A percentile compares a stretch with the other conserved stretches of the same genome.
Evolutionary conservation across 2,113 vertebrate genomes (phyloP).

Genomic region (Pygoscelis antarcticus): DNA sequence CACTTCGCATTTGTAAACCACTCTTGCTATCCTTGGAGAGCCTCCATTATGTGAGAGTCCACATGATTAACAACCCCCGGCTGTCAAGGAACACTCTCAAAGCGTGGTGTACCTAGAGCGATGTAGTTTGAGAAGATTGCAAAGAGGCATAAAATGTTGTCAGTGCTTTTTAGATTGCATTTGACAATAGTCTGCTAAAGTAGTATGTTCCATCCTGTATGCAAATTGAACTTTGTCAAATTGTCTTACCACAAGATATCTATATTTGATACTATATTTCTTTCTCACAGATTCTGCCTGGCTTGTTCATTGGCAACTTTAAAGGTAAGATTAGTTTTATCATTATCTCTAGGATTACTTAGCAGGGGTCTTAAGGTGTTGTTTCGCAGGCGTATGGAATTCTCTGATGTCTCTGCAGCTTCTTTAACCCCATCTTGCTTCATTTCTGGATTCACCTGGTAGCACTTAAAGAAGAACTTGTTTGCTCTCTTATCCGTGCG

Average conservation of each 20-base stretch:
- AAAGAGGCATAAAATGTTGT: neutral
- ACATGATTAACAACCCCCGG: fast-evolving
- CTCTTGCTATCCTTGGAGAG: neutral
- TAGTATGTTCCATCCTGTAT: constrained; percentile 65
- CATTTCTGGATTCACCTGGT: neutral
- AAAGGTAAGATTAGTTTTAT: constrained; percentile 82
- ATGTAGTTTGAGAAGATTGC: neutral
- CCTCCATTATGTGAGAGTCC: neutral
- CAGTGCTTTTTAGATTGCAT: neutral
- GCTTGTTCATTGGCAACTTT: constrained; percentile 94
- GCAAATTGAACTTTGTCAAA: constrained; percentile 46
- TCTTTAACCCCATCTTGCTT: neutral
- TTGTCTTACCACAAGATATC: constrained; percentile 49
- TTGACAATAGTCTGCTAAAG: constrained; percentile 16
- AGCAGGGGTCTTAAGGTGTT: neutral
- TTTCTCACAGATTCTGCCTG: constrained; percentile 87
- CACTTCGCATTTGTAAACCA: neutral
- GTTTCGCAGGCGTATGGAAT: neutral
- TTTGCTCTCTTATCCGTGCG: neutral
- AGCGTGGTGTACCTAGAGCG: neutral
- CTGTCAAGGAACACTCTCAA: neutral
- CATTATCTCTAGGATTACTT: neutral
- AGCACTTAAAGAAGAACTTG: neutral
- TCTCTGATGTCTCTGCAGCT: neutral
- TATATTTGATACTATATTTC: constrained; percentile 70